Evolutionary conservation across 2,888 invertebrate species (phyloP), one percentile per base, ranked within the genome.

Genomic region (Volucella inanis): DNA sequence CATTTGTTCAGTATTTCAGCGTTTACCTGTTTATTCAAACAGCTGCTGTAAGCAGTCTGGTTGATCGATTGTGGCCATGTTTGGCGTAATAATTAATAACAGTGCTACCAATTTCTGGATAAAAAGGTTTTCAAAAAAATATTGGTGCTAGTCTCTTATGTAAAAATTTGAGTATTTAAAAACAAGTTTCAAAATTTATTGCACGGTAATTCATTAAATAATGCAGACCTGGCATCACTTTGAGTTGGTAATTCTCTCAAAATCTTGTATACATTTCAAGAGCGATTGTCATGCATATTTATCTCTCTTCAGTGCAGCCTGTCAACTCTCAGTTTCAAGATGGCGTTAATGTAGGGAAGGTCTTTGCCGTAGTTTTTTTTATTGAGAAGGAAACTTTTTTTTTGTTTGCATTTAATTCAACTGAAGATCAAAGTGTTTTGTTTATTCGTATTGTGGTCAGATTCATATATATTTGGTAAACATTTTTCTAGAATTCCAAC

Each of bases 331-430:
- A 88, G 87, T 88, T 87, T 85, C 87, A 88, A 88, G 83, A 88
- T 88, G 88, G 88, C 88, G 88, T 87, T 88, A 65, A 79, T 82
- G 78, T 61, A 64, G 72, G 82, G 82, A 82, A 82, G 67, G 67
- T 61, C 54, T 62, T 12, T 18, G 12, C 41, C 8, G 55, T 65
- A 74, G 75, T 52, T 65, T 67, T 59, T 49, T 49, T 79, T 70
- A 80, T 71, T 22, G 54, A 75, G 52, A 54, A 61, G 62, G 54
- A 52, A 18, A 57, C 8, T 39, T 14, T 54, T 18, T 65, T 62
- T 74, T 75, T 54, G 54, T 71, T 84, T 80, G 65, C 52, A 75
- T 84, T 84, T 71, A 67, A 65, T 67, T 84, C 49, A 8, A 3
- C 22, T 22, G 8, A 67, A 72, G 71, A 50, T 55, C 15, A 22